A percentile compares a stretch with the other conserved stretches of the same genome.
Evolutionary conservation across 1,140 invertebrate species (phyloP).

Genomic region (Drosophila paulistorum): DNA sequence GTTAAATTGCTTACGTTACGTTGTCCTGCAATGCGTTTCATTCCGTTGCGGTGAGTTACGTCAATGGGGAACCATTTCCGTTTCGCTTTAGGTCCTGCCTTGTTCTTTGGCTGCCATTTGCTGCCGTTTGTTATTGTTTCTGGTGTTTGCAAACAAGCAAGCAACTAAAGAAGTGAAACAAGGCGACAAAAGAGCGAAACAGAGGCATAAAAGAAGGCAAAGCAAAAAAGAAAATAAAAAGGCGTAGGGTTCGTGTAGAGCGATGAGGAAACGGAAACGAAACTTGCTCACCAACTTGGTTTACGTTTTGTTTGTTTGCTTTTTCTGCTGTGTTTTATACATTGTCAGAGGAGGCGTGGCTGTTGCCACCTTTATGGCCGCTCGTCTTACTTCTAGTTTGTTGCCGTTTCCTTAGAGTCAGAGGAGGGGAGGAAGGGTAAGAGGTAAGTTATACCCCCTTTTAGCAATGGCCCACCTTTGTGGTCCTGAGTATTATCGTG

Average conservation of each 20-base stretch:
- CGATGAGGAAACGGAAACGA: constrained; percentile 30
- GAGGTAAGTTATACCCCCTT: not conserved
- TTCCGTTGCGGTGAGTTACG: constrained; percentile 32
- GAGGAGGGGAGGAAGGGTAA: not conserved
- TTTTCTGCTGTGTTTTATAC: constrained; percentile 4
- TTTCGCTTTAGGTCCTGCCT: not conserved
- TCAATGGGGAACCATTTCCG: constrained; percentile 35
- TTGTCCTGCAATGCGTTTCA: constrained; percentile 22
- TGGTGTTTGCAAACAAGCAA: constrained; percentile 45
- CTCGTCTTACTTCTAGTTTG: constrained; percentile 24
- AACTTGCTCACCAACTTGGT: constrained; percentile 15
- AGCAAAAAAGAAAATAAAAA: not conserved
- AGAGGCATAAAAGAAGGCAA: not conserved
- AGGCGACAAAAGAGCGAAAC: constrained; percentile 13
- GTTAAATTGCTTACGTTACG: constrained; percentile 19
- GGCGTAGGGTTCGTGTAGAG: not conserved
- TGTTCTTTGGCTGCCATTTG: constrained; percentile 51
- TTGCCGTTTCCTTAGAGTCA: constrained; percentile 27
- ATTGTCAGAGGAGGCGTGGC: constrained; percentile 23
- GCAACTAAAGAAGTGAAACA: constrained; percentile 31
- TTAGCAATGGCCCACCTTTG: not conserved
- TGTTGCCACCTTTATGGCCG: constrained; percentile 13
- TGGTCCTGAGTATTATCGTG: not conserved
- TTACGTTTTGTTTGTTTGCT: constrained; percentile 1
- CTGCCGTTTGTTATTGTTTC: constrained; percentile 51